phyloP scores from a whole-genome alignment of 2,888 invertebrate genomes.

The Fragum whitleyi region DNA sequence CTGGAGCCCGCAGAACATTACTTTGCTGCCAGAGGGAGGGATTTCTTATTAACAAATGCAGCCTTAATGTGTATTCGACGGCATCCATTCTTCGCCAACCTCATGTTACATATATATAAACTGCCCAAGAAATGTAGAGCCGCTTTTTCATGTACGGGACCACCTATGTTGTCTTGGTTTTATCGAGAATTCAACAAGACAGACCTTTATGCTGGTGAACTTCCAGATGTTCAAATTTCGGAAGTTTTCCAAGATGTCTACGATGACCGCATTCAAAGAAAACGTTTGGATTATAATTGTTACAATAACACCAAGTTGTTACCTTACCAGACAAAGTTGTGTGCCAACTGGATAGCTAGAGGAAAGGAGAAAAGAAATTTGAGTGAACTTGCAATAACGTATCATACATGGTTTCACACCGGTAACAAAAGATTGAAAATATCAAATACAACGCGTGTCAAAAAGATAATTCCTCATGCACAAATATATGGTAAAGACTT shows the following conservation, averaged over 20 bases:
- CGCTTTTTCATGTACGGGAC: not conserved
- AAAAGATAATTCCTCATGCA: not conserved
- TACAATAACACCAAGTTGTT: not conserved
- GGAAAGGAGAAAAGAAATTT: slow-evolving; percentile 8
- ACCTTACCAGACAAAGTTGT: not conserved
- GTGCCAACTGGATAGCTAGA: slow-evolving; percentile 6
- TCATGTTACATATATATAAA: not conserved
- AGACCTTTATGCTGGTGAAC: not conserved
- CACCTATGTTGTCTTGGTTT: not conserved
- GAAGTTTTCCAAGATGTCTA: slow-evolving; percentile 11
- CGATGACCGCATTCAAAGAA: not conserved
- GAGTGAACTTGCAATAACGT: not conserved
- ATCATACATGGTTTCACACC: slow-evolving; percentile 8
- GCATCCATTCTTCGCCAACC: not conserved
- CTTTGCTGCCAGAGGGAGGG: not conserved
- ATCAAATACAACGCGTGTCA: not conserved
- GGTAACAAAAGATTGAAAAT: not conserved
- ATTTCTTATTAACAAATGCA: not conserved
- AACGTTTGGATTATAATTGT: not conserved
- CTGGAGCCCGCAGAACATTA: slow-evolving; percentile 3
- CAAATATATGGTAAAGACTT: slow-evolving; percentile 4
- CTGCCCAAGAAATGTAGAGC: not conserved
- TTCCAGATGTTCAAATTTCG: not conserved
- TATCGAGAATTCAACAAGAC: not conserved
- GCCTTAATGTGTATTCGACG: not conserved